These are phyloP conservation scores for Pygoscelis antarcticus DNA, from an alignment of 2,113 vertebrate species.

Conservation along the genomic window DNA sequence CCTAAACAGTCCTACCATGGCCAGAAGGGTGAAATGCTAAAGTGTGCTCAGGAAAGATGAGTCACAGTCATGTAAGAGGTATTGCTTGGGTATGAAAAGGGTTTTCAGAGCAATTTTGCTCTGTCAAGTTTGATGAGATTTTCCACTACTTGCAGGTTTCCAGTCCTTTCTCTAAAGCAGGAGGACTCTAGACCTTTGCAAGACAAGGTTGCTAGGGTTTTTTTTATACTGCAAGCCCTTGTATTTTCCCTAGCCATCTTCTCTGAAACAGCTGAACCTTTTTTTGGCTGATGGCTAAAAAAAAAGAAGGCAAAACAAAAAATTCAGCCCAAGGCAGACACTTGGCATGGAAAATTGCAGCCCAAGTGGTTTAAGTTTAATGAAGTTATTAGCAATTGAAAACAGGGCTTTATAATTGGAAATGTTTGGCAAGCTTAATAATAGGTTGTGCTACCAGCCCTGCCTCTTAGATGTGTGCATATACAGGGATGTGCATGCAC, in stretches of 20 bases:
- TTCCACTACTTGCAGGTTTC: not conserved
- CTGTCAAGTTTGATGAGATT: not conserved
- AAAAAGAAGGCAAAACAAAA: not conserved
- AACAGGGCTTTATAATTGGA: slow-evolving; percentile 58
- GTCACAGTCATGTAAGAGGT: not conserved
- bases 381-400: slow-evolving; percentile 62
- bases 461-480: not conserved
- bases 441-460: slow-evolving; percentile 49
- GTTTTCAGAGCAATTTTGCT: not conserved
- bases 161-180: not conserved
- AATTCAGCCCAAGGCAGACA: slow-evolving; percentile 40
- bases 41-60: not conserved
- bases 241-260: not conserved
- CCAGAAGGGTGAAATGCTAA: not conserved
- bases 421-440: slow-evolving; percentile 43
- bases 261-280: not conserved
- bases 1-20: not conserved
- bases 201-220: not conserved
- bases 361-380: slow-evolving; percentile 60
- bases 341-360: slow-evolving; percentile 41
- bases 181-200: not conserved
- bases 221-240: not conserved
- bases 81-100: not conserved
- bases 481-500: not conserved
- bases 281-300: not conserved